Base-by-base conservation (phyloP, 2,888 invertebrate species). In the Limnephilus auricula region DNA sequence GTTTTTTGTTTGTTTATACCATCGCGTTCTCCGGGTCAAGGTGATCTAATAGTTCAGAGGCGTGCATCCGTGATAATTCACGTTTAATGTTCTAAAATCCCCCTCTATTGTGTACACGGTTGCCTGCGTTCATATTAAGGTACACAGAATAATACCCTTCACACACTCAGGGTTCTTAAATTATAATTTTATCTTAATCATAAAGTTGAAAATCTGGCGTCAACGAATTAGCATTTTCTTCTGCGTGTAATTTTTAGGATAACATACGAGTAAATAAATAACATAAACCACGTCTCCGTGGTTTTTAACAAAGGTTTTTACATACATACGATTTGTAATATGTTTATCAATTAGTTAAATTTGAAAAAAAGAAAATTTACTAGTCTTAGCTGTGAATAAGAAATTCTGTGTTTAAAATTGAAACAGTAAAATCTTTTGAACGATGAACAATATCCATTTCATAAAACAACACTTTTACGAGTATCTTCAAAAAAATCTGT, bases 1-100 rank as follows among this genome's bases (percentile, higher is more conserved):
- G n/a, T 65, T 15, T 18, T 18, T 50, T 65, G n/a, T n/a, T 65
- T 65, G 18, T 78, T 78, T 32, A 79, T 88, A 79, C 15, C 82
- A 50, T 89, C 25, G 30, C n/a, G 50, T 37, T 89, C 89, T 89
- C 25, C 65, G 89, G 83, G 89, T 90, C 89, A 90, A 90, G 89
- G 89, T 90, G 83, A 90, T 37, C 65, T 50, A 65, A 65, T 18
- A 37, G 45, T 78, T 32, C n/a, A 80, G 32, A 90, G n/a, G 34
- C 83, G 50, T 13, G 82, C 65, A 89, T 83, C 82, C 89, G 82
- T 89, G 89, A 50, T 50, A 65, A 45, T 82, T 78, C 78, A 32
- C 78, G 65, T 88, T 88, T 88, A 34, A 88, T 79, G 65, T 25
- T 85, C 9, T 25, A n/a, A n/a, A 65, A 18, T 32, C 15, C 32